Conservation (phyloP, 2,113 vertebrate genomes). For the Telmatochromis sp. region DNA sequence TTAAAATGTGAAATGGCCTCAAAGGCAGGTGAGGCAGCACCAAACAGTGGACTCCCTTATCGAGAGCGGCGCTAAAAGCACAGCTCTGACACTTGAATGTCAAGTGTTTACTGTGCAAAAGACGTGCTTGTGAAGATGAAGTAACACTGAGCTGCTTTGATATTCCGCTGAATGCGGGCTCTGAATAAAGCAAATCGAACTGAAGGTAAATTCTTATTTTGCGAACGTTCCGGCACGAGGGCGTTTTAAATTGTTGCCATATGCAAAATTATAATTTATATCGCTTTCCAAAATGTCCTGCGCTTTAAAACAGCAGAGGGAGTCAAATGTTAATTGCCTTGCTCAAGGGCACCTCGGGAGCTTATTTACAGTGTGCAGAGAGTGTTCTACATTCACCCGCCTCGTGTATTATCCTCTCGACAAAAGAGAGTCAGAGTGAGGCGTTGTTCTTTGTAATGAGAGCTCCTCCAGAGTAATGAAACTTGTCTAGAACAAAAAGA, state of each 20-base stretch:
- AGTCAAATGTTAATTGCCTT: neutral
- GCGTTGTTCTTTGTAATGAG: slow-evolving; percentile 35
- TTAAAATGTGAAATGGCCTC: slow-evolving; percentile 4
- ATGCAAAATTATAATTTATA: neutral
- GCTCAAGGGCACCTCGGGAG: slow-evolving; percentile 30
- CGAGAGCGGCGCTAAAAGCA: neutral
- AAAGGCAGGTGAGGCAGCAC: neutral
- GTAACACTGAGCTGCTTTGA: neutral
- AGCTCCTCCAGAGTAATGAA: slow-evolving; percentile 49
- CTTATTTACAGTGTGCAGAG: slow-evolving; percentile 8
- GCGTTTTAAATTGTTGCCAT: neutral
- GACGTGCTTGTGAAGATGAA: neutral
- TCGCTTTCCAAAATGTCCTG: neutral
- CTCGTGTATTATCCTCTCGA: slow-evolving; percentile 19
- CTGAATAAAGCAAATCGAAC: neutral
- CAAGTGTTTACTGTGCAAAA: neutral
- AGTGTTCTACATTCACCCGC: slow-evolving; percentile 1
- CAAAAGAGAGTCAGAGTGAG: slow-evolving; percentile 15
- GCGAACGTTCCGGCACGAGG: neutral
- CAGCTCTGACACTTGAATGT: slow-evolving; percentile 4
- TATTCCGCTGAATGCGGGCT: neutral
- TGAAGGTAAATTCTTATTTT: neutral
- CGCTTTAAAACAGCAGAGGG: neutral
- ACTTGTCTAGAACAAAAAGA: slow-evolving; percentile 50
- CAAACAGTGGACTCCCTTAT: neutral